Percentiles rank a stretch among this genome's conserved stretches.
Evolutionary conservation across 2,888 invertebrate species (phyloP).

Genomic region (Falcaria lacertinaria): DNA sequence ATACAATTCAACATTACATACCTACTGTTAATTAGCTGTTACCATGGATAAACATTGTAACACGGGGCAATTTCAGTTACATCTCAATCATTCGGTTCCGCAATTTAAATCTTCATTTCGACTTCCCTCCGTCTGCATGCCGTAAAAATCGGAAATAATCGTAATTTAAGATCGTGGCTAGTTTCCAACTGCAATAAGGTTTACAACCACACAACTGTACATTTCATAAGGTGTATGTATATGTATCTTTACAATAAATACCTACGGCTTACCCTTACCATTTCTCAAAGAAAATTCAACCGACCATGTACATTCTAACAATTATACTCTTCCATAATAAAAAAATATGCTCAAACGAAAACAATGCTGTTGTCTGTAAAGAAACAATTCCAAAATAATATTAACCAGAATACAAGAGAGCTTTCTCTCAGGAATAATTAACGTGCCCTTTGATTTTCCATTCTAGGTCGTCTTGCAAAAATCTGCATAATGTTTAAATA

Average conservation of each 20-base stretch:
- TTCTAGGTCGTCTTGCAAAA: constrained; percentile 16
- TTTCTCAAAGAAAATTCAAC: no score
- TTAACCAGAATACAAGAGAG: neutral
- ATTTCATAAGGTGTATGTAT: no score
- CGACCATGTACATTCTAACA: neutral
- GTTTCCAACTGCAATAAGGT: no score
- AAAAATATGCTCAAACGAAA: constrained; percentile 2
- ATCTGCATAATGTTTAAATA: constrained; percentile 23
- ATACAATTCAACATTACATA: no score
- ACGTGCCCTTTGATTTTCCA: constrained; percentile 20
- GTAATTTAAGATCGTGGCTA: no score
- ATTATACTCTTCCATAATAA: neutral
- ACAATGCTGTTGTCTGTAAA: neutral
- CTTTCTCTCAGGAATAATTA: constrained; percentile 19
- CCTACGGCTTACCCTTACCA: no score
- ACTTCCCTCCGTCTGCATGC: no score
- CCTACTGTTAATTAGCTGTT: neutral
- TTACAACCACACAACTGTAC: no score
- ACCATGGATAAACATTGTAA: neutral
- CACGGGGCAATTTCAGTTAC: neutral
- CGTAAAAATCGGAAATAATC: no score
- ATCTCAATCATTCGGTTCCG: neutral
- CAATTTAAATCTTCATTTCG: neutral
- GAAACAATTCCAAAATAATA: neutral
- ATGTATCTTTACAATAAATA: neutral